phyloP scores from a whole-genome alignment of 2,888 invertebrate genomes.

The Drepana falcataria region DNA sequence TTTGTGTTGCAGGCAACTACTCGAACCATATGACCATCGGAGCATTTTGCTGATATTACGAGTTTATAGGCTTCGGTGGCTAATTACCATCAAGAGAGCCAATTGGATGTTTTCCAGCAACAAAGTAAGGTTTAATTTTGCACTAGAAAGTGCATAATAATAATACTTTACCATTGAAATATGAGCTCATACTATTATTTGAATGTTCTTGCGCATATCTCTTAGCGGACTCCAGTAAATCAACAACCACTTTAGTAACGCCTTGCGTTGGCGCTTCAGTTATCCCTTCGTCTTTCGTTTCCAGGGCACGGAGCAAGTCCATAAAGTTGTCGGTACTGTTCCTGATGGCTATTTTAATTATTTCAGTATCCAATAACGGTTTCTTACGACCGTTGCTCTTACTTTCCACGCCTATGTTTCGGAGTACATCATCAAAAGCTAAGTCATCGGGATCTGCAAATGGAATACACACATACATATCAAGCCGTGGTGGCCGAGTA shows the following conservation, averaged over 20 bases:
- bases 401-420: conserved; percentile 26
- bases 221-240: conserved; percentile 24
- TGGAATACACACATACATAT: not conserved
- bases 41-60: too few species aligned
- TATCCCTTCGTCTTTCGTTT: conserved; percentile 8
- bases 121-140: too few species aligned
- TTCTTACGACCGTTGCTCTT: conserved; percentile 26
- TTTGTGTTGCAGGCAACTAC: too few species aligned
- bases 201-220: conserved; percentile 4
- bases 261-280: conserved; percentile 8
- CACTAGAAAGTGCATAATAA: too few species aligned
- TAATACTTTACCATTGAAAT: not conserved
- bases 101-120: too few species aligned
- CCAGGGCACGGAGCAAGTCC: conserved; percentile 12
- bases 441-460: conserved; percentile 20
- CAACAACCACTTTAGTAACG: conserved; percentile 21
- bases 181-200: not conserved
- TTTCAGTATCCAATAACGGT: conserved; percentile 13
- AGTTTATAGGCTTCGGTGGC: too few species aligned
- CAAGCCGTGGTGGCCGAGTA: too few species aligned
- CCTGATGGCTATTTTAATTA: conserved; percentile 9
- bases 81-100: too few species aligned
- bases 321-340: conserved; percentile 11
- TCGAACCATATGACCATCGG: too few species aligned
- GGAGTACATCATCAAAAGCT: conserved; percentile 43